Percentiles rank a stretch among this genome's conserved stretches.
Conservation (phyloP, 1,140 invertebrate genomes). For the Drosophila obscura region DNA sequence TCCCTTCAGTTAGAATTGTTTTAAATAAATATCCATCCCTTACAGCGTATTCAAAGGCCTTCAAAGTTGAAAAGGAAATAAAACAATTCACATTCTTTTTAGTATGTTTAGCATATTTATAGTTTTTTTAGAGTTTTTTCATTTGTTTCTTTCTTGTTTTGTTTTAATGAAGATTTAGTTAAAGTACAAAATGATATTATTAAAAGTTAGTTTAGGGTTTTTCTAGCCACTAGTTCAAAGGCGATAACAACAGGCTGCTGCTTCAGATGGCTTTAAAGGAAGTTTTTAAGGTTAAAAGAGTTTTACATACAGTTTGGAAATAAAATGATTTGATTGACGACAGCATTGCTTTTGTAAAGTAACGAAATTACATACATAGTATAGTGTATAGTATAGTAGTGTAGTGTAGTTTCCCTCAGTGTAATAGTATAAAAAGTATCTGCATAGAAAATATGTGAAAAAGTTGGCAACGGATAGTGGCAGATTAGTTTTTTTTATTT, state of each 20-base stretch:
- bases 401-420: no score
- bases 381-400: no score
- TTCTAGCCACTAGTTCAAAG: constrained; percentile 36
- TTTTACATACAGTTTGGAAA: no score
- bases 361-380: no score
- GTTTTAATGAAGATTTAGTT: constrained; percentile 44
- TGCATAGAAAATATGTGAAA: no score
- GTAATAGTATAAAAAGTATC: no score
- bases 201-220: constrained; percentile 35
- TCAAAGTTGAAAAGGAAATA: background rate
- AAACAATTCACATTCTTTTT: constrained; percentile 18
- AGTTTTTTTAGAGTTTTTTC: constrained; percentile 51
- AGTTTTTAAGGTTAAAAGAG: no score
- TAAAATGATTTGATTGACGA: no score
- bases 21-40: no score
- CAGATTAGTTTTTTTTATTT: no score
- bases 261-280: constrained; percentile 34
- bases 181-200: constrained; percentile 62
- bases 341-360: no score
- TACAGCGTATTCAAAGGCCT: background rate
- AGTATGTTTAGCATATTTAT: constrained; percentile 62
- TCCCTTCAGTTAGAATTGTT: no score
- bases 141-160: constrained; percentile 10
- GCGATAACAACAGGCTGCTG: constrained; percentile 28
- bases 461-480: constrained; percentile 4